Conservation (phyloP, 2,113 vertebrate species). For the Prinia subflava region DNA sequence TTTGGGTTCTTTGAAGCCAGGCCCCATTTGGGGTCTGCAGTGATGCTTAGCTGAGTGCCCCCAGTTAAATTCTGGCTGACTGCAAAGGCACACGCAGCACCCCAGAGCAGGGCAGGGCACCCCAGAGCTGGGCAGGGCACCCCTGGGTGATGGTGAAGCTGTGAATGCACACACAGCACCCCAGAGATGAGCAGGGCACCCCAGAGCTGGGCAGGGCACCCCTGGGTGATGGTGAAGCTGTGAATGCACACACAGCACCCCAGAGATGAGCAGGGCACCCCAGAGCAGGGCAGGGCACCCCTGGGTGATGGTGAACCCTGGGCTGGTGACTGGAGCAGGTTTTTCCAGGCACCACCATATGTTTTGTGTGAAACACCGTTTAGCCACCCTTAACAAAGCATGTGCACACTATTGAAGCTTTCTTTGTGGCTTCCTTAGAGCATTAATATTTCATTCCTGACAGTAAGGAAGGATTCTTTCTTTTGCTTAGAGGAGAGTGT, state of each 20-base stretch:
- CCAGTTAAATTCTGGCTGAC: not conserved
- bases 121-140: not conserved
- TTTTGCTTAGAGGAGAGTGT: not conserved
- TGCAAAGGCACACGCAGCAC: not conserved
- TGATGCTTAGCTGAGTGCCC: not conserved
- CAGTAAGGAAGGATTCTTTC: not conserved
- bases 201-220: too few relatives aligned
- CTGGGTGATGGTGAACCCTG: not conserved
- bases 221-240: not conserved
- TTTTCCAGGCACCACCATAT: not conserved
- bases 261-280: not conserved
- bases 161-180: not conserved
- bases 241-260: not conserved
- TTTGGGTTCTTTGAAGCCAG: not conserved
- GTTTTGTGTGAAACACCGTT: not conserved
- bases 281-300: not conserved
- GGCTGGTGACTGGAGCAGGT: not conserved
- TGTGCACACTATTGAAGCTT: not conserved
- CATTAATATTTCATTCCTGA: not conserved
- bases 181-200: not conserved
- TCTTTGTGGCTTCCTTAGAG: not conserved
- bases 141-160: not conserved
- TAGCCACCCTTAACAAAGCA: not conserved
- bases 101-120: not conserved
- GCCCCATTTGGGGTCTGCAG: not conserved